Base-by-base conservation (phyloP, 2,888 invertebrate genomes). In the Dryomyza anilis region DNA sequence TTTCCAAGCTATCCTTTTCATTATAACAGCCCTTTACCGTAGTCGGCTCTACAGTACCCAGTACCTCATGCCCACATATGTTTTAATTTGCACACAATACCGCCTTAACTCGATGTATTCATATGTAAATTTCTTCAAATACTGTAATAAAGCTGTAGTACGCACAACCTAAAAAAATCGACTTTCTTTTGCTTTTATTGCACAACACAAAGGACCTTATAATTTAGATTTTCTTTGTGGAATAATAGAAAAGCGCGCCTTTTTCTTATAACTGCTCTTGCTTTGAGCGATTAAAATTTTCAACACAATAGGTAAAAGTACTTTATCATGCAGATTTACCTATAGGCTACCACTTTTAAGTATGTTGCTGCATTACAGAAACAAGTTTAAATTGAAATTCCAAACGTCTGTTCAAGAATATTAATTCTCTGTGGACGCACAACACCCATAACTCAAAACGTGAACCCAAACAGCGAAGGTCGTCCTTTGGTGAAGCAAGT, bases 211-310 rank as follows among this genome's bases (percentile, higher is more conserved):
- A 55, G 6, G 3, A 16, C 33, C n/a, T 55, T 55, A 55, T 62
- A 62, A 64, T 67, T 67, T 64, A 59, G 62, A 67, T 67, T 61
- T 62, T 67, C 58, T 55, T 23, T n/a, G 14, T 12, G 21, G 36
- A 64, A 33, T 39, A 45, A 39, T 53, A 39, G 30, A 25, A 27
- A 65, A 59, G 16, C 50, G 12, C 27, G 48, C 23, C 36, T 19
- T 71, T 64, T 64, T 61, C 60, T 61, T 70, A 67, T 19, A 19
- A 68, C 59, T 16, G 21, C 63, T 66, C 71, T 76, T 64, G 73
- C 71, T 71, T 59, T 70, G 71, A 77, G 78, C 76, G 76, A 76
- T 78, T 78, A 77, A 78, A 77, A 76, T 71, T 65, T 71, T 39
- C 55, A n/a, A 48, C 71, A 65, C 65, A 63, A 64, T 63, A 55